Conservation (phyloP, 2,888 invertebrate species). For the Epistrophe eligans region DNA sequence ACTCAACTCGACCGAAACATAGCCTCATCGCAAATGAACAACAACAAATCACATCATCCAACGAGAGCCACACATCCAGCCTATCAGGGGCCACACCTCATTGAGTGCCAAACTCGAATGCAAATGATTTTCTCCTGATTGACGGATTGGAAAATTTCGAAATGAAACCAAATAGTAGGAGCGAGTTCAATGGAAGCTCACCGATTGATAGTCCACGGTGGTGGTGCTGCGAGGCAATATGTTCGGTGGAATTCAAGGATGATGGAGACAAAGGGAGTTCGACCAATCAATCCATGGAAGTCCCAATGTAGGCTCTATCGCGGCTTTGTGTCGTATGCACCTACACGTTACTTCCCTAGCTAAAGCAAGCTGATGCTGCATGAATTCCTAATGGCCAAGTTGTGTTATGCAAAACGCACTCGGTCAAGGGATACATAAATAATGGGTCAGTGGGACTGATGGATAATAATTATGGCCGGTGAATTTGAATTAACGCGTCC, state of each 20-base stretch:
- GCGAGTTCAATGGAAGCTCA: not conserved
- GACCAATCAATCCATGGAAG: slow-evolving; percentile 18
- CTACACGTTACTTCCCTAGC: slow-evolving; percentile 9
- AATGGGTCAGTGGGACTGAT: slow-evolving; percentile 77
- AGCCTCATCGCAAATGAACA: slow-evolving; percentile 19
- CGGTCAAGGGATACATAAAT: slow-evolving; percentile 68
- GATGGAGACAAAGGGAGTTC: not conserved
- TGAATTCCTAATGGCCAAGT: slow-evolving; percentile 62
- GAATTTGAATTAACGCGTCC: slow-evolving; percentile 54
- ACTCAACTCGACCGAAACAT: not conserved
- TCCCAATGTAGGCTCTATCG: slow-evolving; percentile 22
- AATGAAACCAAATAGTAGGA: not conserved
- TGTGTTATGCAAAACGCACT: slow-evolving; percentile 56
- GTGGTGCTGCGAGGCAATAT: not conserved
- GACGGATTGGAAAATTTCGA: slow-evolving; percentile 62
- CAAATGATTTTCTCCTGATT: slow-evolving; percentile 57
- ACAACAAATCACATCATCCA: slow-evolving; percentile 40
- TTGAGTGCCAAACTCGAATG: slow-evolving; percentile 55
- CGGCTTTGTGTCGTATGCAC: not conserved
- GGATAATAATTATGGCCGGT: slow-evolving; percentile 53
- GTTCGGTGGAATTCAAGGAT: not conserved
- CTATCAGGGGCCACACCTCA: slow-evolving; percentile 63
- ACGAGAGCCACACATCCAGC: slow-evolving; percentile 27
- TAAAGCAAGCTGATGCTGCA: slow-evolving; percentile 20
- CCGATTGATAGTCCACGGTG: slow-evolving; percentile 5